Evolutionary conservation across 2,797 vertebrate genomes (phyloP), one percentile per base, ranked within the genome.

Genomic region (Neomorphus geoffroyi): DNA sequence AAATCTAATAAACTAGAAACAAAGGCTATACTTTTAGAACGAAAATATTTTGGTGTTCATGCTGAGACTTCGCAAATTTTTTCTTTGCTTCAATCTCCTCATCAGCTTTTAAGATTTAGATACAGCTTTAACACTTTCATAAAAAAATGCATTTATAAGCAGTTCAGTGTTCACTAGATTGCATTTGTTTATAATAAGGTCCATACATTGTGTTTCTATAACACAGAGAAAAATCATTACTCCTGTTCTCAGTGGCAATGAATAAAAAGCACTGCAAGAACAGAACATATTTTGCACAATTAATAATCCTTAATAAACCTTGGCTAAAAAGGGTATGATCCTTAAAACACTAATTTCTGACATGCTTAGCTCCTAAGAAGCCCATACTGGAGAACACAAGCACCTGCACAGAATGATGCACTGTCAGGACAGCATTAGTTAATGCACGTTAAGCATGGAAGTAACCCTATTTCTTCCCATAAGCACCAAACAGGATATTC

Each of bases 1-100:
- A 96, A 97, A 97, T 98, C 97, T 86, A 94, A 69, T 24, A 86
- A 91, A 93, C 41, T 78, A 90, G 97, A 98, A 97, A 96, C 92
- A 97, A 96, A 96, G 93, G 66, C 95, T 95, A 78, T 69, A 96
- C 83, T 96, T 98, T 96, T 80, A 96, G 72, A 93, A 97, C 94
- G 73, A 91, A 97, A 94, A 91, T 37, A 83, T 71, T 87, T 53
- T 84, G 27, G 5, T 89, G 43, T 74, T 54, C 77, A 80, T 27
- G 64, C 9, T 23, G 24, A 71, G 21, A 17, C 48, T 66, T 11
- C n/a, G 28, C 69, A 73, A 84, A 37, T 45, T 24, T 79, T 86
- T 81, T 61, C n/a, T 32, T 71, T 22, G 18, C 33, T 87, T 91
- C 45, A 65, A 16, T 32, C 73, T 73, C 37, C 73, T 73, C 37